phyloP scores from a whole-genome alignment of 2,888 invertebrate species.

The Hyppa rectilinea region DNA sequence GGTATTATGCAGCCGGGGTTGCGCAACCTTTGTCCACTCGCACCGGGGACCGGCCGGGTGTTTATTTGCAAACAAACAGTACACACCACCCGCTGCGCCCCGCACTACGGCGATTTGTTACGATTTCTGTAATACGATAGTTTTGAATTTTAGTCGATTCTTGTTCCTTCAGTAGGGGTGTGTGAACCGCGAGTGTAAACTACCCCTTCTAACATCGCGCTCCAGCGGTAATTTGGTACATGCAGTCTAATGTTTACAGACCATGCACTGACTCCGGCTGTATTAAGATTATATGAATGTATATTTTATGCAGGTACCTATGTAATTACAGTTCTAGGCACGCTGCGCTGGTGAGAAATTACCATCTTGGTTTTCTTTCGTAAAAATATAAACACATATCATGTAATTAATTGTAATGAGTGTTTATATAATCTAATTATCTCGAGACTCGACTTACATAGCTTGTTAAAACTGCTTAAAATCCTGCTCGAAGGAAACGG shows the following conservation, averaged over 20 bases:
- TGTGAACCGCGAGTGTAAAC: constrained; percentile 37
- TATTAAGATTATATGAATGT: constrained; percentile 22
- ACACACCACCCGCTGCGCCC: constrained; percentile 80
- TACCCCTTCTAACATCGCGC: constrained; percentile 42
- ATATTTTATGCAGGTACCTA: constrained; percentile 18
- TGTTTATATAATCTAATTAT: constrained; percentile 57
- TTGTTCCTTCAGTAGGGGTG: constrained; percentile 55
- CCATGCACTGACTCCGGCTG: constrained; percentile 4
- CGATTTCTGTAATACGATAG: constrained; percentile 84
- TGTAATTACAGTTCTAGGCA: constrained; percentile 40
- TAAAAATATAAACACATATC: constrained; percentile 45
- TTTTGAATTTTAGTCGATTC: constrained; percentile 60
- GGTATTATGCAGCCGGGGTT: constrained; percentile 79
- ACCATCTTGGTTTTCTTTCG: constrained; percentile 36
- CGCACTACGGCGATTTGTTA: constrained; percentile 84
- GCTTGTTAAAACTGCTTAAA: constrained; percentile 58
- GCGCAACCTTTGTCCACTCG: constrained; percentile 64
- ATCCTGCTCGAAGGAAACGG: constrained; percentile 54
- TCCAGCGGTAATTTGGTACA: neutral
- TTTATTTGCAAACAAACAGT: constrained; percentile 89
- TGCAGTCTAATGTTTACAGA: neutral
- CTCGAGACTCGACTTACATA: constrained; percentile 49
- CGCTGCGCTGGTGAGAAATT: constrained; percentile 29
- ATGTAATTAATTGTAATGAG: constrained; percentile 62
- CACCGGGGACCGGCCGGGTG: constrained; percentile 83